Evolutionary conservation across 2,113 vertebrate genomes (phyloP).

Genomic region (Eptesicus fuscus): DNA sequence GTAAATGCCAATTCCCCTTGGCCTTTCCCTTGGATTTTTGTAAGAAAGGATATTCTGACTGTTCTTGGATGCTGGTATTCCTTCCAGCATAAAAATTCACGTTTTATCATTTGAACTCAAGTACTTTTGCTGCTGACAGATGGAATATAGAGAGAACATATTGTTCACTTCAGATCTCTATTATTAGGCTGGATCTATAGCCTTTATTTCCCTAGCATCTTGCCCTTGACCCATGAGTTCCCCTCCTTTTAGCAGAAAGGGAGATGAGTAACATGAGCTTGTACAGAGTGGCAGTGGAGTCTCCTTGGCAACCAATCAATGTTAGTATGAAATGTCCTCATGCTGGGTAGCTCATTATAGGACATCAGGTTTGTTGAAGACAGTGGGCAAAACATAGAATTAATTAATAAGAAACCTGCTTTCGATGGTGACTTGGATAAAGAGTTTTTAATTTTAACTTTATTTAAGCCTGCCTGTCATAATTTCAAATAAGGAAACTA

Average conservation of each 20-base stretch:
- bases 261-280: background rate
- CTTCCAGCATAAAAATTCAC: background rate
- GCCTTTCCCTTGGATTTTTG: background rate
- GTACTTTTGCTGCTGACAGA: background rate
- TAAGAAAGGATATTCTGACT: background rate
- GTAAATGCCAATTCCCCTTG: background rate
- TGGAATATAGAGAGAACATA: background rate
- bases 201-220: background rate
- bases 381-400: background rate
- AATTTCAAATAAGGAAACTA: constrained; percentile 44
- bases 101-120: constrained; percentile 30
- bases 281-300: background rate
- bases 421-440: constrained; percentile 37
- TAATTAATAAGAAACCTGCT: constrained; percentile 1
- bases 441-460: constrained; percentile 41
- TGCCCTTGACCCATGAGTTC: background rate
- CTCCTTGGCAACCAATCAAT: background rate
- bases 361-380: background rate
- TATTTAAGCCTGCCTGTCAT: constrained; percentile 36
- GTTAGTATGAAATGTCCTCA: background rate
- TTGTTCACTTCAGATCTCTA: background rate
- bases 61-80: background rate
- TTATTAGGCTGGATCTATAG: background rate
- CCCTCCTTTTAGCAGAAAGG: background rate
- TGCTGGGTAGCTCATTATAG: background rate